These are phyloP conservation scores for Bombyx mori DNA, from an alignment of 1,140 invertebrate genomes.

Conservation along the genomic window ASM3026992v2 NC_085117.1:10093501-10094000, in stretches of 20 bases:
- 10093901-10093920: too few species aligned
- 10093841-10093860: too few species aligned
- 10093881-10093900: too few species aligned
- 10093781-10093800: constrained; percentile 48
- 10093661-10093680: not conserved
- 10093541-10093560: too few species aligned
- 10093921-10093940: too few species aligned
- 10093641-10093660: constrained; percentile 2
- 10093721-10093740: constrained; percentile 10
- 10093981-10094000: not conserved
- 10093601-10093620: not conserved
- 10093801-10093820: constrained; percentile 37
- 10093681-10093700: constrained; percentile 16
- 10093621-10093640: not conserved
- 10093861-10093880: too few species aligned
- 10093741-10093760: constrained; percentile 30
- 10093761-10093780: constrained; percentile 55
- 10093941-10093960: too few species aligned
- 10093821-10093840: constrained; percentile 11
- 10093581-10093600: too few species aligned
- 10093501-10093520: not conserved
- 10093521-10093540: too few species aligned
- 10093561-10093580: too few species aligned
- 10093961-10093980: too few species aligned
- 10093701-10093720: constrained; percentile 15